Evolutionary conservation across 2,888 invertebrate genomes (phyloP).

Genomic region (Drosophila lacicola): DNA sequence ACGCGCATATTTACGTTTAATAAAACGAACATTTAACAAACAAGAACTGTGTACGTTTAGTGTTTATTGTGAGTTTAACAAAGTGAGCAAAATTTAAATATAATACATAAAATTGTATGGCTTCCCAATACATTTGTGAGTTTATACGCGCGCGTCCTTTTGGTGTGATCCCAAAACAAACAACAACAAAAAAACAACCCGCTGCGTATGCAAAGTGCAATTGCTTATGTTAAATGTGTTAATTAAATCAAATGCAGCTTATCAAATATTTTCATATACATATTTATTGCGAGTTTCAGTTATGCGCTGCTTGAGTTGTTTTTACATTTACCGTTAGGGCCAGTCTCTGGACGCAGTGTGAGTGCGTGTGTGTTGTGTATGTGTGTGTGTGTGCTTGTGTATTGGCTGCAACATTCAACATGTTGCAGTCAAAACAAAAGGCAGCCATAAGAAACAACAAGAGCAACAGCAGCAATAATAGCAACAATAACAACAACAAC

Average conservation of each 20-base stretch:
- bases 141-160: conserved; percentile 45
- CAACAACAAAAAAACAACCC: conserved; percentile 17
- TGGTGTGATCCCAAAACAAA: conserved; percentile 7
- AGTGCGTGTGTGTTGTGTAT: conserved; percentile 11
- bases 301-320: conserved; percentile 53
- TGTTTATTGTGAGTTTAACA: conserved; percentile 19
- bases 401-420: conserved; percentile 67
- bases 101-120: background rate
- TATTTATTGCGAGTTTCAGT: conserved; percentile 33
- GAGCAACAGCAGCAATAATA: conserved; percentile 37
- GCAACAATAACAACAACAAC: conserved; percentile 34
- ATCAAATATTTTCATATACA: conserved; percentile 6
- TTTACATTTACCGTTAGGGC: conserved; percentile 60
- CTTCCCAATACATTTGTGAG: background rate
- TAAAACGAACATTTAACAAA: conserved; percentile 37
- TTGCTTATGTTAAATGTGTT: conserved; percentile 14
- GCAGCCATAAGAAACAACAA: conserved; percentile 40
- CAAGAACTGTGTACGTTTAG: conserved; percentile 22
- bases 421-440: conserved; percentile 66
- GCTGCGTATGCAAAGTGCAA: conserved; percentile 26
- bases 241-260: conserved; percentile 31
- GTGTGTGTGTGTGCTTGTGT: conserved; percentile 20
- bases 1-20: conserved; percentile 53
- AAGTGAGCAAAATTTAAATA: conserved; percentile 21
- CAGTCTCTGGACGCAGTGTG: conserved; percentile 22